Conservation (phyloP, 1,140 invertebrate genomes). For the Colletes gigas region DNA sequence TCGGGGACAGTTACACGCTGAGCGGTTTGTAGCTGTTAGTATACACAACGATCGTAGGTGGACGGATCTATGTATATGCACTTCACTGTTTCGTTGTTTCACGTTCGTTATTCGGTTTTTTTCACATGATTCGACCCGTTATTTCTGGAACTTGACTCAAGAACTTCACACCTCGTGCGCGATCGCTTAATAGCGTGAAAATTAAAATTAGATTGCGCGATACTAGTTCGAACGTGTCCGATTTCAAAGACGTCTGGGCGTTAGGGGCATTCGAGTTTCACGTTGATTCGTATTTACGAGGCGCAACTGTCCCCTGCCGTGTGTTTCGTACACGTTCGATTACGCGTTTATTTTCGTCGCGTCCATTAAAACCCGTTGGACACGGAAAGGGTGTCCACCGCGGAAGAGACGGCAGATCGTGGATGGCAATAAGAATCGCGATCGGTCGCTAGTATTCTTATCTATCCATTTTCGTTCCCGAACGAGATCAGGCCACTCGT, state of each 20-base stretch:
- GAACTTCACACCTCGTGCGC: constrained; percentile 1
- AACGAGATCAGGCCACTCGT: background rate
- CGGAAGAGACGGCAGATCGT: background rate
- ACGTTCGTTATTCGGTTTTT: background rate
- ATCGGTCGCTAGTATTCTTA: background rate
- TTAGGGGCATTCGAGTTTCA: background rate
- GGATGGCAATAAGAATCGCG: background rate
- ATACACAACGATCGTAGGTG: background rate
- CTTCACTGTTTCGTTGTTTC: background rate
- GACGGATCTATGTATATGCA: too few relatives aligned
- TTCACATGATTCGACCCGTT: constrained; percentile 25
- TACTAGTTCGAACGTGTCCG: constrained; percentile 12
- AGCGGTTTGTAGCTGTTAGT: background rate
- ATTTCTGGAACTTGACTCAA: constrained; percentile 45
- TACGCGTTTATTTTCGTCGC: background rate
- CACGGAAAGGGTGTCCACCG: background rate
- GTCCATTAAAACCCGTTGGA: background rate
- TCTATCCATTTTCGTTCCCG: background rate
- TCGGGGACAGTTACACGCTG: background rate
- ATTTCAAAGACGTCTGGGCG: constrained; percentile 2
- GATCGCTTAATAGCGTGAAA: constrained; percentile 5
- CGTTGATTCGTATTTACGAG: background rate
- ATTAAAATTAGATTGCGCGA: constrained; percentile 38
- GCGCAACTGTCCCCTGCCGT: background rate
- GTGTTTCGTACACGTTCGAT: background rate